Evolutionary conservation across 2,113 vertebrate species (phyloP).

Genomic region (Fregetta grallaria): DNA sequence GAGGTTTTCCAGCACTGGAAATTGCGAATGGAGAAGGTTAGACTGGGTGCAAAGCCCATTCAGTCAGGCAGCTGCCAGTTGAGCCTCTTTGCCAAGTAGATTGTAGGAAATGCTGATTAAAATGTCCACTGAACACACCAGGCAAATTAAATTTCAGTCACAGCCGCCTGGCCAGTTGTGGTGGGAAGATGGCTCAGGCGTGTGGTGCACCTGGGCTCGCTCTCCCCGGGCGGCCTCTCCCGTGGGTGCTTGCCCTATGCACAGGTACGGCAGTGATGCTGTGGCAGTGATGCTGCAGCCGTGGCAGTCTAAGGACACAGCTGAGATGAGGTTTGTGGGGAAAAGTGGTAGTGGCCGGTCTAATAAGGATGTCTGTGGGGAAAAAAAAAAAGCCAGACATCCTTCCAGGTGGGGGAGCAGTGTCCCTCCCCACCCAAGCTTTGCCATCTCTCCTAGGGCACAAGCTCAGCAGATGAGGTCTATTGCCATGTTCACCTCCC

Average conservation of each 20-base stretch:
- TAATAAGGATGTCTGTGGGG: background rate
- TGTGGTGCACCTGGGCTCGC: background rate
- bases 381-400: background rate
- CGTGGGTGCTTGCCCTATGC: accelerated
- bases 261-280: background rate
- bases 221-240: background rate
- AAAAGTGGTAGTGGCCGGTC: background rate
- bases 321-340: background rate
- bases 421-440: background rate
- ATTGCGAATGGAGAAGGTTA: constrained; percentile 47
- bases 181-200: background rate
- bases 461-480: background rate
- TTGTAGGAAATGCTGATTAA: constrained; percentile 59
- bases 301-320: background rate
- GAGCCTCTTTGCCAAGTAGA: constrained; percentile 54
- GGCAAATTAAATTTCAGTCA: constrained; percentile 53
- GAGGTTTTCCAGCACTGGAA: constrained; percentile 59
- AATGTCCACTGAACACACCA: constrained; percentile 9
- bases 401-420: background rate
- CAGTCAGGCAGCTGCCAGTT: constrained; percentile 63
- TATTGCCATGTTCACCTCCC: background rate
- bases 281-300: accelerated
- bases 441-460: background rate
- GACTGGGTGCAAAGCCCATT: constrained; percentile 69
- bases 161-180: background rate